phyloP scores from a whole-genome alignment of 2,888 invertebrate species.

The Microctonus brassicae region DNA sequence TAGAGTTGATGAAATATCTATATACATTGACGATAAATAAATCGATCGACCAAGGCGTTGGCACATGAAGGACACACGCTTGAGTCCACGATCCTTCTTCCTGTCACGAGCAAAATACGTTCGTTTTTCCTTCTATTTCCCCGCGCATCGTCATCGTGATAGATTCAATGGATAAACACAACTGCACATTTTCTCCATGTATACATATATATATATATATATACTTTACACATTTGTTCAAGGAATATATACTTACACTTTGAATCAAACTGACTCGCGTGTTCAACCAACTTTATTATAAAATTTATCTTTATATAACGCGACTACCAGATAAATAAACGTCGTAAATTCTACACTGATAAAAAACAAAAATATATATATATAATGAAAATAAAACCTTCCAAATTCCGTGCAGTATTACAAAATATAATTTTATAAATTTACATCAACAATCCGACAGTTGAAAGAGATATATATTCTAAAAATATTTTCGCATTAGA shows the following conservation, averaged over 20 bases:
- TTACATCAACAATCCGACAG: too few species aligned
- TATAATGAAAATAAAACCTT: background rate
- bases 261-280: slow-evolving; percentile 7
- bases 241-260: background rate
- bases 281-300: slow-evolving; percentile 5
- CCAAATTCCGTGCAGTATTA: too few species aligned
- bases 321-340: background rate
- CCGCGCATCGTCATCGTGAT: slow-evolving; percentile 9
- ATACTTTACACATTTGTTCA: background rate
- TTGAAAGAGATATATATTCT: too few species aligned
- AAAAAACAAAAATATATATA: background rate
- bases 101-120: slow-evolving; percentile 20
- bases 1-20: too few species aligned
- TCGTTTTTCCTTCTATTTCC: slow-evolving; percentile 14
- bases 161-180: slow-evolving; percentile 33
- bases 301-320: slow-evolving; percentile 11
- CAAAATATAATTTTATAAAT: too few species aligned
- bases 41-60: slow-evolving; percentile 44
- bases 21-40: slow-evolving; percentile 32
- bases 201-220: slow-evolving; percentile 12
- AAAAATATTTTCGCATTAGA: too few species aligned
- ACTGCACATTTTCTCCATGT: slow-evolving; percentile 20
- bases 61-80: slow-evolving; percentile 41
- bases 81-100: slow-evolving; percentile 34
- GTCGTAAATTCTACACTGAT: background rate